Evolutionary conservation across 2,113 vertebrate species (phyloP).

Genomic region (Chrysemys picta): DNA sequence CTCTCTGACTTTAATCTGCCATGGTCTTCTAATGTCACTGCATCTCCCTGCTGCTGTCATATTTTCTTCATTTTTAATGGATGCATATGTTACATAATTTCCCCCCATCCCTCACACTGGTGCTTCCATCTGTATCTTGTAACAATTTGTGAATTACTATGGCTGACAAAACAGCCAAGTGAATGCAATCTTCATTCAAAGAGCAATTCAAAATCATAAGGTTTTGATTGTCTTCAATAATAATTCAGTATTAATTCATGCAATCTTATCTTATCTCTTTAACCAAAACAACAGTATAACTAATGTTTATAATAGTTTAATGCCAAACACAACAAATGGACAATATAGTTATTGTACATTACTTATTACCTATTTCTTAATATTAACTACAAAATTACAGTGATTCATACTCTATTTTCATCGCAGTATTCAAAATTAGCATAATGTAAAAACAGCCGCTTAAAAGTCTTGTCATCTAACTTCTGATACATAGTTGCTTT

Average conservation of each 20-base stretch:
- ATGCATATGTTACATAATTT: not conserved
- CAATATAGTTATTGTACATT: not conserved
- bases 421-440: not conserved
- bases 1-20: not conserved
- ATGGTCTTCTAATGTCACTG: not conserved
- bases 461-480: slow-evolving; percentile 29
- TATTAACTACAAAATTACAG: slow-evolving; percentile 1
- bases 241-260: not conserved
- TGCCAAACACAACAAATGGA: not conserved
- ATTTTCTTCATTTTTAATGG: not conserved
- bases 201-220: not conserved
- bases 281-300: not conserved
- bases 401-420: slow-evolving; percentile 35
- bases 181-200: not conserved
- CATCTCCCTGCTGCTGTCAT: fast-evolving
- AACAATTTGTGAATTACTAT: not conserved
- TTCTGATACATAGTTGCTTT: slow-evolving; percentile 10
- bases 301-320: slow-evolving; percentile 4
- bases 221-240: not conserved
- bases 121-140: not conserved
- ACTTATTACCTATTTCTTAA: slow-evolving; percentile 36
- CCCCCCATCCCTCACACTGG: not conserved
- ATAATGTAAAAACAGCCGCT: slow-evolving; percentile 6
- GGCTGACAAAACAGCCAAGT: not conserved
- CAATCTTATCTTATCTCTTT: not conserved